Percentiles rank a stretch among this genome's conserved stretches.
Conservation (phyloP, 2,888 invertebrate genomes). For the Orthosia gothica region DNA sequence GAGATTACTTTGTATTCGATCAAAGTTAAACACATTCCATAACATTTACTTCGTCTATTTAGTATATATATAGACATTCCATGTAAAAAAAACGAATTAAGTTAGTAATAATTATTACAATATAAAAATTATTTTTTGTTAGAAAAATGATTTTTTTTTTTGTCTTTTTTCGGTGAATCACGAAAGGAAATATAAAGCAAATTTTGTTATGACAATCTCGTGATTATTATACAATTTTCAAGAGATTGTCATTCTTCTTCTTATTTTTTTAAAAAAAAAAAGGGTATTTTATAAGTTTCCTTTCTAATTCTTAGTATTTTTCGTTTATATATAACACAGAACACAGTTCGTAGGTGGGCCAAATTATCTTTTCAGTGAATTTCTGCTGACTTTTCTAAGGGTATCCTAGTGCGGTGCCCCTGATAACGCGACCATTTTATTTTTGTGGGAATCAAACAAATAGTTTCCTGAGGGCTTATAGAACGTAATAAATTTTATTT, state of each 20-base stretch:
- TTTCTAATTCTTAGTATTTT: slow-evolving; percentile 1
- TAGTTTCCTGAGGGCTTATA: slow-evolving; percentile 80
- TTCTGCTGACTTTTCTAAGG: slow-evolving; percentile 74
- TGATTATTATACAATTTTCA: not conserved
- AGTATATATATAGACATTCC: slow-evolving; percentile 9
- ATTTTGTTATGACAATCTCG: not conserved
- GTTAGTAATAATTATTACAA: slow-evolving; percentile 12
- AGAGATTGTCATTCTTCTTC: no score
- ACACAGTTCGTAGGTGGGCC: slow-evolving; percentile 48
- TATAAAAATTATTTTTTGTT: slow-evolving; percentile 8
- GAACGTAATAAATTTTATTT: slow-evolving; percentile 83
- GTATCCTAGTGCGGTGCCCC: slow-evolving; percentile 67
- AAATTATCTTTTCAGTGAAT: slow-evolving; percentile 69
- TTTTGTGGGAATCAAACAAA: slow-evolving; percentile 83
- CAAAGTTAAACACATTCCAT: not conserved
- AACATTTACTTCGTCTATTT: not conserved
- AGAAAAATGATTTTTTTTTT: not conserved
- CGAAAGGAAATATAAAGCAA: not conserved
- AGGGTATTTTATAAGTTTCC: not conserved
- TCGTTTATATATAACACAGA: slow-evolving; percentile 40
- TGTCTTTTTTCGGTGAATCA: not conserved
- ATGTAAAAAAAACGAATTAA: not conserved
- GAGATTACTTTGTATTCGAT: slow-evolving; percentile 9
- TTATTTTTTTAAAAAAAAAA: no score
- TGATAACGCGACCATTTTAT: slow-evolving; percentile 80